These are phyloP conservation scores for Gambelia wislizenii DNA, from an alignment of 2,797 vertebrate species.

Conservation along the genomic window DNA sequence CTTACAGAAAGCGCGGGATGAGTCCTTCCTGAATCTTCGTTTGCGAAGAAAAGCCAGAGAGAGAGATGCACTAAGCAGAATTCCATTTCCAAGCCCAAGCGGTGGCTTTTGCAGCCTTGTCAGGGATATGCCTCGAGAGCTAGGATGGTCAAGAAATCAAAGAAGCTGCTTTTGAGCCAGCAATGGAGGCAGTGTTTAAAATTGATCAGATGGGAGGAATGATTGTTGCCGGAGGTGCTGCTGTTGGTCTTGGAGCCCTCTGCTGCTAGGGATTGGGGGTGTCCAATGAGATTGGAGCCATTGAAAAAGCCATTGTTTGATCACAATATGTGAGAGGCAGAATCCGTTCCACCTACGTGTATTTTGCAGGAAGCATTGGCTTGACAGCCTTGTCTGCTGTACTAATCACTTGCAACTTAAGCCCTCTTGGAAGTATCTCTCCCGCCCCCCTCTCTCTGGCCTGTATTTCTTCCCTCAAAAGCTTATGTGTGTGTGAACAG, in stretches of 20 bases:
- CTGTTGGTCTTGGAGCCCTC: conserved; percentile 90
- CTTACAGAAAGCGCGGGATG: too few species aligned
- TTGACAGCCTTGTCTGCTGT: conserved; percentile 92
- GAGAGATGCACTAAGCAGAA: too few species aligned
- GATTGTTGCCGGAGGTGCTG: conserved; percentile 92
- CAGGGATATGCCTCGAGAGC: conserved; percentile 89
- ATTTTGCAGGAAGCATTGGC: conserved; percentile 92
- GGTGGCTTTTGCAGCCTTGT: too few species aligned
- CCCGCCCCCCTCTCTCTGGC: too few species aligned
- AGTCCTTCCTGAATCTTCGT: too few species aligned
- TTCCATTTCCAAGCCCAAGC: too few species aligned
- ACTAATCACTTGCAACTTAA: conserved; percentile 84
- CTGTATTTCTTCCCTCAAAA: too few species aligned
- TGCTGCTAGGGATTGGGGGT: conserved; percentile 97
- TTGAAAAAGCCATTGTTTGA: conserved; percentile 96
- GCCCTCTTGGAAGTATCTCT: too few species aligned
- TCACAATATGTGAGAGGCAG: conserved; percentile 97
- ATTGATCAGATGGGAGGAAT: conserved; percentile 90
- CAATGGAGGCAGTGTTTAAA: conserved; percentile 88
- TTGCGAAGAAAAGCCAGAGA: too few species aligned
- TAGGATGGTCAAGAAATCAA: conserved; percentile 88
- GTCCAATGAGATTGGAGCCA: conserved; percentile 94
- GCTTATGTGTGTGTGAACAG: too few species aligned
- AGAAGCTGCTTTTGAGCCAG: conserved; percentile 89
- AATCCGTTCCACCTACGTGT: conserved; percentile 96